These are phyloP conservation scores for Leptobrachium ailaonicum DNA, from an alignment of 2,113 vertebrate genomes.

Conservation along the genomic window DNA sequence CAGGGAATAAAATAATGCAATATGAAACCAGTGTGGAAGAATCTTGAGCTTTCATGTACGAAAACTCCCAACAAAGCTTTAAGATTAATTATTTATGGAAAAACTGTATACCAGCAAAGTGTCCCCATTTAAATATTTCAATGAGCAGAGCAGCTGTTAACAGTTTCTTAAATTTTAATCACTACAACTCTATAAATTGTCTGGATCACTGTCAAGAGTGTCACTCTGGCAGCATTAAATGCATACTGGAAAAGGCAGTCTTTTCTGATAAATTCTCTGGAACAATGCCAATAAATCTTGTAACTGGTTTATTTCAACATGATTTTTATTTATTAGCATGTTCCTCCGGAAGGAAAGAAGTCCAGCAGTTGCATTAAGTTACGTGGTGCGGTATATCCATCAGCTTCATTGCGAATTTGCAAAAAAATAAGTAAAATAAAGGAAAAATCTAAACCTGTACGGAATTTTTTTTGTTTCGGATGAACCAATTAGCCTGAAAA, in stretches of 20 bases:
- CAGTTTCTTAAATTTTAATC: slow-evolving; percentile 37
- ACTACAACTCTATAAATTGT: slow-evolving; percentile 41
- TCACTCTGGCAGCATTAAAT: slow-evolving; percentile 25
- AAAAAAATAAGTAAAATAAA: background rate
- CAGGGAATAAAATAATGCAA: no score
- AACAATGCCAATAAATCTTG: slow-evolving; percentile 21
- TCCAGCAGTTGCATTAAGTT: background rate
- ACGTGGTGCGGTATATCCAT: background rate
- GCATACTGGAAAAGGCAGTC: slow-evolving; percentile 26
- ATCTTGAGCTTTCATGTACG: background rate
- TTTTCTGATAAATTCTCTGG: slow-evolving; percentile 37
- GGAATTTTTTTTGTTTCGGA: no score
- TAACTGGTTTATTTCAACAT: slow-evolving; percentile 18
- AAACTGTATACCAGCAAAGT: slow-evolving; percentile 16
- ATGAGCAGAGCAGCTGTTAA: slow-evolving; percentile 37
- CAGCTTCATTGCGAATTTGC: background rate
- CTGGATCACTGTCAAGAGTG: slow-evolving; percentile 32
- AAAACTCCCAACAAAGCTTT: slow-evolving; percentile 7
- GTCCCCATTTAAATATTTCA: slow-evolving; percentile 2
- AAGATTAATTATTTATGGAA: slow-evolving; percentile 28
- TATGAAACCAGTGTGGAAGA: no score
- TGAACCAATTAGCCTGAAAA: no score
- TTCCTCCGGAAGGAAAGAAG: background rate
- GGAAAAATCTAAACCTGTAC: background rate
- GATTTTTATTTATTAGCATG: slow-evolving; percentile 25